These are phyloP conservation scores for Eueremaeus valkanovi DNA, from an alignment of 2,888 invertebrate species.

Conservation along the genomic window DNA sequence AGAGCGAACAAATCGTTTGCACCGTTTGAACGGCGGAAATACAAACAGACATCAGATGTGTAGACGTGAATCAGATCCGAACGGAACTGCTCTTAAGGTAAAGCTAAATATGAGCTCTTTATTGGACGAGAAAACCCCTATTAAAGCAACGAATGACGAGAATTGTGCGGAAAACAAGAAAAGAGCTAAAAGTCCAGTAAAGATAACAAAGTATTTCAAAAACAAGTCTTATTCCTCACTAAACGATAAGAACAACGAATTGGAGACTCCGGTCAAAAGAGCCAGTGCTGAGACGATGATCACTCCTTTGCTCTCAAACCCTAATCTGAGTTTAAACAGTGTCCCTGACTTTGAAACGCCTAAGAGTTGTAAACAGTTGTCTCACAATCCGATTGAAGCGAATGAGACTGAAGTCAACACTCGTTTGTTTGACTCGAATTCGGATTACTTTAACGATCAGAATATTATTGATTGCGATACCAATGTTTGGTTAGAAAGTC, in stretches of 20 bases:
- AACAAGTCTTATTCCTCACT: not conserved
- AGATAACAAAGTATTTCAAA: not conserved
- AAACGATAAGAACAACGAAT: not conserved
- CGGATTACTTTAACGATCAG: too few species aligned
- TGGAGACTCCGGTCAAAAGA: not conserved
- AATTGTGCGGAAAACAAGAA: not conserved
- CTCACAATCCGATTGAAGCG: too few species aligned
- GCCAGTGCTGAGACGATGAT: not conserved
- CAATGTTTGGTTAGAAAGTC: too few species aligned
- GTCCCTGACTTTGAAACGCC: not conserved
- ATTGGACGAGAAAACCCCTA: not conserved
- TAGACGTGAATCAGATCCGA: too few species aligned
- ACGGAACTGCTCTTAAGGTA: too few species aligned
- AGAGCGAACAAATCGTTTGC: too few species aligned
- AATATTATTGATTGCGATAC: too few species aligned
- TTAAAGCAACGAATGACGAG: not conserved
- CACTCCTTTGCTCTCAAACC: not conserved
- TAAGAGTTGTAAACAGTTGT: not conserved
- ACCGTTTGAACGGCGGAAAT: too few species aligned
- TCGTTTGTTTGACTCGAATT: too few species aligned
- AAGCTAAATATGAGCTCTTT: not conserved
- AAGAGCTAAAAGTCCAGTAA: not conserved
- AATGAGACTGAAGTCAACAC: too few species aligned
- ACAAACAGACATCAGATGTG: too few species aligned
- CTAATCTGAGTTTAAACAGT: not conserved